phyloP scores from a whole-genome alignment of 2,797 vertebrate species.

The Danio aesculapii region DNA sequence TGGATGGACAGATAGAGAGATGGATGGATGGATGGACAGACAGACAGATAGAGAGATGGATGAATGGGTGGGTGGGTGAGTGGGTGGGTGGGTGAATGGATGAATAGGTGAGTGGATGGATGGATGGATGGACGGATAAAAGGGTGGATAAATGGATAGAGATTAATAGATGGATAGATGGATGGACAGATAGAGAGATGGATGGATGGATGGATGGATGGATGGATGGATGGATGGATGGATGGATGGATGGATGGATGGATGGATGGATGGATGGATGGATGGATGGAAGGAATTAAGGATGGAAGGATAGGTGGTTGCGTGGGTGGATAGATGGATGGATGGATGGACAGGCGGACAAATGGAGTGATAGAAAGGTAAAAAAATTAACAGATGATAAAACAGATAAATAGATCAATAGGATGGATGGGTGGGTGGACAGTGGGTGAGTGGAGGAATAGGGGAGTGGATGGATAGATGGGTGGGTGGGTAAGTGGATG shows the following conservation, averaged over 20 bases:
- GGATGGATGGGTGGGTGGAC: not conserved
- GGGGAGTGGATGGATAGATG: not conserved
- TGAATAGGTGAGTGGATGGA: too few species aligned
- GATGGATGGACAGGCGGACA: not conserved
- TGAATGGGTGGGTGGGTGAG: not conserved
- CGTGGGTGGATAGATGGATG: not conserved
- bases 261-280: too few species aligned
- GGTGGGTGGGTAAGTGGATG: too few species aligned
- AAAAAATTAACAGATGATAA: too few species aligned
- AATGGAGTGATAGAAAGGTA: not conserved
- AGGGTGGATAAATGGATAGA: not conserved
- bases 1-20: too few species aligned
- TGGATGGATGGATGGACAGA: not conserved
- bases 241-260: too few species aligned
- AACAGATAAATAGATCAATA: not conserved
- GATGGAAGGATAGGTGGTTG: not conserved
- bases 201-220: not conserved
- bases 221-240: accelerated
- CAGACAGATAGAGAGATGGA: not conserved
- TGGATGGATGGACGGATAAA: too few species aligned
- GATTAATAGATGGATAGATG: not conserved
- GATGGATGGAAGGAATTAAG: too few species aligned
- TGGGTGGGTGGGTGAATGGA: not conserved
- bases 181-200: not conserved
- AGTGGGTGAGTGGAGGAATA: not conserved